A percentile compares a stretch with the other conserved stretches of the same genome.
Conservation (phyloP, 2,888 invertebrate species). For the Dryobotodes eremita region DNA sequence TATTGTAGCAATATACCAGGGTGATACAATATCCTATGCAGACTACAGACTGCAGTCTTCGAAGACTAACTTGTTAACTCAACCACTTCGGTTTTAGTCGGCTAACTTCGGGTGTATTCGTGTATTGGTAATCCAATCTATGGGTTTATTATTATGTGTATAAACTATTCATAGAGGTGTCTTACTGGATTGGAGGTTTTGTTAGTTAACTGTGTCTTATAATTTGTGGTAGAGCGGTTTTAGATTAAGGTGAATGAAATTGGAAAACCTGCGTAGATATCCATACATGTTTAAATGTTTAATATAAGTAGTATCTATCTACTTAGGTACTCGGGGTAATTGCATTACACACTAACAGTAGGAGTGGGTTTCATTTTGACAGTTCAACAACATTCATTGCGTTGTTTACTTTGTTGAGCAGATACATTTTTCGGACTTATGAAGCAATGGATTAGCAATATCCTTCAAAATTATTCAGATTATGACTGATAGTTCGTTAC, state of each 20-base stretch:
- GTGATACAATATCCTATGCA: slow-evolving; percentile 58
- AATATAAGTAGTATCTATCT: neutral
- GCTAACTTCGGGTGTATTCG: slow-evolving; percentile 51
- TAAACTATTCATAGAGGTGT: slow-evolving; percentile 32
- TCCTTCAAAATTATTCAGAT: too few species aligned
- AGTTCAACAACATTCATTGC: too few species aligned
- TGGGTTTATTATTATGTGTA: slow-evolving; percentile 47
- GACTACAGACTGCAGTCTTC: slow-evolving; percentile 46
- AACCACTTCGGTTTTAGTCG: slow-evolving; percentile 53
- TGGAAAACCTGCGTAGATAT: neutral
- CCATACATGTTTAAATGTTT: neutral
- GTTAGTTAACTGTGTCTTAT: slow-evolving; percentile 5
- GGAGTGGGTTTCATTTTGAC: too few species aligned
- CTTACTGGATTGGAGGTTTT: slow-evolving; percentile 26
- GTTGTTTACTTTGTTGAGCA: too few species aligned
- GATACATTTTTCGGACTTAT: too few species aligned
- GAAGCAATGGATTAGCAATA: too few species aligned
- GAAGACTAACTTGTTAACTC: slow-evolving; percentile 67
- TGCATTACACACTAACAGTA: too few species aligned
- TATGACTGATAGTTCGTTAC: too few species aligned
- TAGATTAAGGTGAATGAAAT: neutral
- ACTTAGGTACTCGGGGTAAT: neutral
- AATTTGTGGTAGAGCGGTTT: slow-evolving; percentile 10
- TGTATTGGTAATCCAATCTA: slow-evolving; percentile 59
- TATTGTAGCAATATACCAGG: slow-evolving; percentile 66